Conservation (phyloP, 2,888 invertebrate genomes). For the Chesias legatella region DNA sequence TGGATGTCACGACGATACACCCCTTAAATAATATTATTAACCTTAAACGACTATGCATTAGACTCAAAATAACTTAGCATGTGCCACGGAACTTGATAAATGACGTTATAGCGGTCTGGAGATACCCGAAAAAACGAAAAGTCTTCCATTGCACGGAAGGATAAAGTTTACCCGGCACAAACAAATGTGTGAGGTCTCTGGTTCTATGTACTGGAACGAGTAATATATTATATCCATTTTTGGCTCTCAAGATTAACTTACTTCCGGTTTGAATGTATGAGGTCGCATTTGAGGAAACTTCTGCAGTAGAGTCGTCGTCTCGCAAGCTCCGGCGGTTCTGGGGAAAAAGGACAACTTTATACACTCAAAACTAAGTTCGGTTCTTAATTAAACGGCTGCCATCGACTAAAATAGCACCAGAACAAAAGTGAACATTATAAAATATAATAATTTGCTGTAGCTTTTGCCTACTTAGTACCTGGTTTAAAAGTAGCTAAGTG, state of each 20-base stretch:
- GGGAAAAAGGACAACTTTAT: conserved; percentile 27
- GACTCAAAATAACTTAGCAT: conserved; percentile 31
- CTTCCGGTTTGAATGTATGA: conserved; percentile 37
- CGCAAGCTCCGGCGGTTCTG: conserved; percentile 39
- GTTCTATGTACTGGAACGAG: conserved; percentile 28
- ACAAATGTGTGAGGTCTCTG: conserved; percentile 32
- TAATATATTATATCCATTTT: conserved; percentile 29
- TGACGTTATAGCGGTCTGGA: conserved; percentile 39
- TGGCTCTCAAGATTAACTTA: conserved; percentile 37
- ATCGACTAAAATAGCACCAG: too few relatives aligned
- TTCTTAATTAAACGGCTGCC: too few relatives aligned
- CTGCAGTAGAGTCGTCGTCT: conserved; percentile 33
- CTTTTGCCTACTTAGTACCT: too few relatives aligned
- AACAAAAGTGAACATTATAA: too few relatives aligned
- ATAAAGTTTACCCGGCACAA: conserved; percentile 35
- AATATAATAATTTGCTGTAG: too few relatives aligned
- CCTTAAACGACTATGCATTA: conserved; percentile 30
- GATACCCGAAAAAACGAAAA: conserved; percentile 35
- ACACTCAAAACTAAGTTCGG: conserved; percentile 27
- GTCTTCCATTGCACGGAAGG: conserved; percentile 30
- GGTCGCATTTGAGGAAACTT: conserved; percentile 43
- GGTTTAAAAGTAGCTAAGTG: too few relatives aligned
- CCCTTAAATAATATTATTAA: conserved; percentile 29
- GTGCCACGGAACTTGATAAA: conserved; percentile 33
- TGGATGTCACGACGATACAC: conserved; percentile 51